Base-by-base conservation (phyloP, 2,113 vertebrate species). In the Actinemys pallida region DNA sequence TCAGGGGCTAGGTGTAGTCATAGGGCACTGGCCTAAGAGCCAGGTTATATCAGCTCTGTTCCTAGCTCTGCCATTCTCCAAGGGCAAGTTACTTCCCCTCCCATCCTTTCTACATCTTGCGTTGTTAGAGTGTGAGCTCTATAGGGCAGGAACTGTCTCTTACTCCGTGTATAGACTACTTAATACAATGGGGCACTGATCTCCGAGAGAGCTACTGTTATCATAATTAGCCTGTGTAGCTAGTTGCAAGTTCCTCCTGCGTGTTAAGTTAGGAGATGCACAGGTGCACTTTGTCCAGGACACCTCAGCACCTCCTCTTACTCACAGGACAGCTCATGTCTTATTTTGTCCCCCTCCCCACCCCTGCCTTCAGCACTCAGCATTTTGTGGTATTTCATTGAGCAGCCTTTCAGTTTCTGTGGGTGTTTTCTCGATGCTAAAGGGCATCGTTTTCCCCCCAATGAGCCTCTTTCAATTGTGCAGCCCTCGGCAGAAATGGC, bases 401-500 rank as follows among this genome's bases (percentile, higher is more conserved):
- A 62, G 80, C 89, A 81, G 88, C 65, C 39, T 10, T 50, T 76
- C 22, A 87, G 75, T 19, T 82, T 45, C 88, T 57, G 95, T 53
- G 83, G 90, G 90, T 53, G 90, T 96, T 97, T 94, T 93, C 89
- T 96, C 1, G 0, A 59, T 76, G 78, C 83, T 65, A 79, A 84
- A 45, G 39, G 65, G 93, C n/a, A 47, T 19, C 47, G 17, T 88
- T 82, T 92, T 50, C 14, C 87, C 42, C 57, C 29, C 6, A 1
- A 35, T 72, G 62, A 89, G 94, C 59, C 5, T 39, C 56, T 45
- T 62, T 83, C 13, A 52, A 97, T 96, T 96, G 89, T 97, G 96
- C 96, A 93, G 2, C 90, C 96, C 86, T 97, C 47, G 95, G 93
- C 86, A 95, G 45, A 97, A 96, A 95, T 89, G 92, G 78, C 86